Percentiles rank a stretch among this genome's conserved stretches.
Evolutionary conservation across 2,797 vertebrate species (phyloP).

Genomic region (Poecilia picta): DNA sequence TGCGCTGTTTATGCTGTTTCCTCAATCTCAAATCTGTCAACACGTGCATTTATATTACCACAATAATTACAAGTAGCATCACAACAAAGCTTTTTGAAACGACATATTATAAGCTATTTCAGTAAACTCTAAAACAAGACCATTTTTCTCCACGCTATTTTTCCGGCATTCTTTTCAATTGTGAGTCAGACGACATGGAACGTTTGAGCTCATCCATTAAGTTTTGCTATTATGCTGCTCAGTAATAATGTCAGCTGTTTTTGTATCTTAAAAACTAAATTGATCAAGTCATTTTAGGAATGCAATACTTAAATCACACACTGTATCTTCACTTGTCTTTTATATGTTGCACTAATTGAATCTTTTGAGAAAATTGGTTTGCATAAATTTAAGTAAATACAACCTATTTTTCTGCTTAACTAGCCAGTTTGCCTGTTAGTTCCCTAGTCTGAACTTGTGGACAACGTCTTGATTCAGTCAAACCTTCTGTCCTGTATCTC

Average conservation of each 20-base stretch:
- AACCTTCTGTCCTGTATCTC: no score
- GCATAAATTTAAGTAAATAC: no score
- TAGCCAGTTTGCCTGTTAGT: no score
- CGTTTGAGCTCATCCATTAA: constrained; percentile 1
- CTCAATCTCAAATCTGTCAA: neutral
- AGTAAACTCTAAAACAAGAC: neutral
- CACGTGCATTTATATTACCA: neutral
- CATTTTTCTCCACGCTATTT: neutral
- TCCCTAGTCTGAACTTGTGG: no score
- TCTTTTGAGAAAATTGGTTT: no score
- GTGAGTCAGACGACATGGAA: neutral
- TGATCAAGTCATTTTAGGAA: no score
- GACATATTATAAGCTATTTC: constrained; percentile 11
- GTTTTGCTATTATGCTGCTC: neutral
- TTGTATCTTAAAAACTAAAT: neutral
- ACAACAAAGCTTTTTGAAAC: constrained; percentile 10
- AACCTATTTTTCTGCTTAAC: no score
- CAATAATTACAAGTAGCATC: neutral
- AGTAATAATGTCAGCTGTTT: constrained; percentile 7
- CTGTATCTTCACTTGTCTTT: no score
- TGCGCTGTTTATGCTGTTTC: neutral
- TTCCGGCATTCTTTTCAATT: neutral
- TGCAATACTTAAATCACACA: no score
- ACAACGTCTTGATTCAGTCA: no score
- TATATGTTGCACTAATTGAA: no score